Percentiles rank a stretch among this genome's conserved stretches.
Conservation (phyloP, 2,888 invertebrate species). For the Heliconius hortense region DNA sequence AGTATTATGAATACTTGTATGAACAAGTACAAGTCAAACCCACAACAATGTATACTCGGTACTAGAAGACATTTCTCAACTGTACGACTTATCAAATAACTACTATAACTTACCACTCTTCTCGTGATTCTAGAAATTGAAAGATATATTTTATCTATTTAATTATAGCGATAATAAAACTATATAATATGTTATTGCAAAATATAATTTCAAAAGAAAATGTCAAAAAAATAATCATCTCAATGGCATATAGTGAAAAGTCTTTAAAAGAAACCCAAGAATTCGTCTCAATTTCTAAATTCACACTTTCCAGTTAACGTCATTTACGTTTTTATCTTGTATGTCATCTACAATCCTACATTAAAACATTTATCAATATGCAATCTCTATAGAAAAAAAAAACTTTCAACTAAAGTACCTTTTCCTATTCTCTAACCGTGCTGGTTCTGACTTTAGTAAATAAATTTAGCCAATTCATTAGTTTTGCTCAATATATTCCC, state of each 20-base stretch:
- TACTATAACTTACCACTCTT: too few species aligned
- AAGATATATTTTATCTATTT: too few species aligned
- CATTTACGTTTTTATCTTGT: background rate
- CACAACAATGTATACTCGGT: too few species aligned
- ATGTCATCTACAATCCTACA: background rate
- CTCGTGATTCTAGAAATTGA: too few species aligned
- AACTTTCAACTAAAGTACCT: background rate
- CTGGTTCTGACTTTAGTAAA: background rate
- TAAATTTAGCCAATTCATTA: background rate
- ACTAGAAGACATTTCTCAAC: too few species aligned
- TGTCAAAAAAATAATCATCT: too few species aligned
- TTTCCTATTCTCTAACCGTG: background rate
- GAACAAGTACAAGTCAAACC: too few species aligned
- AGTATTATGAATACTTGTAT: too few species aligned
- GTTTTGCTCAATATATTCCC: too few species aligned
- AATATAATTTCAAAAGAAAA: too few species aligned
- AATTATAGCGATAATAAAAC: background rate
- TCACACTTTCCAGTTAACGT: conserved; percentile 2
- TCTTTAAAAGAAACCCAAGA: background rate
- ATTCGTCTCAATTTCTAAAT: background rate
- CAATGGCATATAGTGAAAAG: background rate
- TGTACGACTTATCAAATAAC: too few species aligned
- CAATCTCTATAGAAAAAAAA: background rate
- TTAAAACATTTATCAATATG: background rate
- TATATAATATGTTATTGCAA: background rate